Evolutionary conservation across 2,113 vertebrate genomes (phyloP).

Genomic region (Mormoops blainvillei): DNA sequence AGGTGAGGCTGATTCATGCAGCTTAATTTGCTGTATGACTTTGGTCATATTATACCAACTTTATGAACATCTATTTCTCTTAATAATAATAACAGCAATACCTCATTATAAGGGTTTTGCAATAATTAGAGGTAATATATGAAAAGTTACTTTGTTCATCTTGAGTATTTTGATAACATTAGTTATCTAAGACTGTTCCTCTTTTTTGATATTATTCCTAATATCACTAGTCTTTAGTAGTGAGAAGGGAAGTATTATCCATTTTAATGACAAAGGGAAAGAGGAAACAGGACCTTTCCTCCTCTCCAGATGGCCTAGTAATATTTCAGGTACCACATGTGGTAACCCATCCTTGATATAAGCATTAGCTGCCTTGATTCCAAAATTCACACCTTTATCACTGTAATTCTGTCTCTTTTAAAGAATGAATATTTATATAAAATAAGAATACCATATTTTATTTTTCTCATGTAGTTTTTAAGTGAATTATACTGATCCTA

Average conservation of each 20-base stretch:
- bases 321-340: not conserved
- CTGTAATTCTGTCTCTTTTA: not conserved
- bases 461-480: not conserved
- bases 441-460: not conserved
- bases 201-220: not conserved
- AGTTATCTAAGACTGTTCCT: not conserved
- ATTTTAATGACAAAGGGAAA: not conserved
- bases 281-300: not conserved
- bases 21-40: not conserved
- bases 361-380: not conserved
- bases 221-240: not conserved
- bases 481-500: not conserved
- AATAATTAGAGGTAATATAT: not conserved
- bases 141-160: not conserved
- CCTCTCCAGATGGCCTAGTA: not conserved
- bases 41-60: not conserved
- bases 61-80: not conserved
- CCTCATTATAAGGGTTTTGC: not conserved
- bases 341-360: not conserved
- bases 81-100: not conserved
- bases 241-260: not conserved
- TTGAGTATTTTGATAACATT: not conserved
- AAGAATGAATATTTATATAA: not conserved
- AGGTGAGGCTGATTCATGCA: not conserved
- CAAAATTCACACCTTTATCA: not conserved